Evolutionary conservation across 1,140 invertebrate genomes (phyloP), one percentile per base, ranked within the genome.

Genomic region (Lanistes nyassanus): DNA sequence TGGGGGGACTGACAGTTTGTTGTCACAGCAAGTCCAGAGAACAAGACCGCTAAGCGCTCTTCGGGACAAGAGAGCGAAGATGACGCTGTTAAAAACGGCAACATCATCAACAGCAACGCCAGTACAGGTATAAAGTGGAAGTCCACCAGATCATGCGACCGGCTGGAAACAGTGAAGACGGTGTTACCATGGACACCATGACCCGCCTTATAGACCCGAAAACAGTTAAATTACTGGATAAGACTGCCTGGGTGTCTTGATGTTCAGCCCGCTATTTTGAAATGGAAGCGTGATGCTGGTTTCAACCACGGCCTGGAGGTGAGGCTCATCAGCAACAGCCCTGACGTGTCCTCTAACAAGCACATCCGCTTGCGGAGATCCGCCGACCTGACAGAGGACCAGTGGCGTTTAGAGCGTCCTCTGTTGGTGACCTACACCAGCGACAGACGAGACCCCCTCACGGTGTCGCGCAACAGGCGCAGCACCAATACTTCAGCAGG

Each of bases 391-490:
- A 70, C 77, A 31, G 79, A 86, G 9, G 69, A 80, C 23, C 81
- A 80, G 37, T 90, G 90, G 90, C 80, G 82, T 36, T 75, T 87
- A 31, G 68, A 88, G 72, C 86, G 88, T 78, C 91, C 91, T 47
- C 86, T 95, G 67, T 90, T 98, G 62, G 93, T 96, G 83, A 92
- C 96, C 2, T 98, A 96, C 88, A 95, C 94, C 29, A 95, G 97
- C 86, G 96, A 98, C 86, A 94, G 93, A 9, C 91, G 75, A 74
- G 62, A 77, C 39, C 62, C 76, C 56, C 26, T n/a, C n/a, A n/a
- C 64, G n/a, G 60, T 72, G 3, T 60, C 47, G 26, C 68, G 70
- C 55, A n/a, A 6, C 37, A 67, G 65, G 16, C 47, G 31, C 37
- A 16, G 65, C 72, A 9, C 47, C 26, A n/a, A n/a, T n/a, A 55